A percentile compares a stretch with the other conserved stretches of the same genome.
phyloP scores from a whole-genome alignment of 2,113 vertebrate genomes.

The Arvicanthis niloticus region DNA sequence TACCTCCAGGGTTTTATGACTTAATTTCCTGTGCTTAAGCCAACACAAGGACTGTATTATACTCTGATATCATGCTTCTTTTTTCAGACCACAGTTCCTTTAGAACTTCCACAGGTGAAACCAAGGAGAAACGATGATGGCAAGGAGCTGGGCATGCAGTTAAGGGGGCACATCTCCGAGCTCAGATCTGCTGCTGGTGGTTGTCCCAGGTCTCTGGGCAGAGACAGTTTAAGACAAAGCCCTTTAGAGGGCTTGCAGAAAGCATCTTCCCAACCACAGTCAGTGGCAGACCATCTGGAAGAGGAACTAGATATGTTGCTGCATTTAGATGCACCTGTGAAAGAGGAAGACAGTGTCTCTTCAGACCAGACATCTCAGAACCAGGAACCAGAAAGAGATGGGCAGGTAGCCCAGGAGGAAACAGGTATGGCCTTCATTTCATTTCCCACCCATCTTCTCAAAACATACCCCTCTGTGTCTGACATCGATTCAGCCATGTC shows the following conservation, averaged over 20 bases:
- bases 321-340: slow-evolving; percentile 87
- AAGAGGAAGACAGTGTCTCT: slow-evolving; percentile 8
- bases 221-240: slow-evolving; percentile 18
- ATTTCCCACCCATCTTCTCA: not conserved
- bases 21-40: not conserved
- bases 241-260: slow-evolving; percentile 42
- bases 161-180: slow-evolving; percentile 69
- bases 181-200: slow-evolving; percentile 25
- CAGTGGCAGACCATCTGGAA: slow-evolving; percentile 86
- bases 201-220: slow-evolving; percentile 29
- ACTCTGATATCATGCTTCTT: not conserved
- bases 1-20: not conserved
- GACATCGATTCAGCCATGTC: not conserved
- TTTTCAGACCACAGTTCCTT: slow-evolving; percentile 89
- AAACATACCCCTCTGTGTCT: not conserved
- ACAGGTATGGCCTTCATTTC: slow-evolving; percentile 78
- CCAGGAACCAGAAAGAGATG: slow-evolving; percentile 64
- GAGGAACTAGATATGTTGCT: slow-evolving; percentile 94
- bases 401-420: slow-evolving; percentile 67
- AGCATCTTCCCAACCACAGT: not conserved
- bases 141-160: slow-evolving; percentile 66
- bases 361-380: slow-evolving; percentile 21
- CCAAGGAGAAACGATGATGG: slow-evolving; percentile 83
- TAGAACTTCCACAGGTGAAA: slow-evolving; percentile 89
- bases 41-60: not conserved